Conservation (phyloP, 2,113 vertebrate genomes). For the Proteles cristata region DNA sequence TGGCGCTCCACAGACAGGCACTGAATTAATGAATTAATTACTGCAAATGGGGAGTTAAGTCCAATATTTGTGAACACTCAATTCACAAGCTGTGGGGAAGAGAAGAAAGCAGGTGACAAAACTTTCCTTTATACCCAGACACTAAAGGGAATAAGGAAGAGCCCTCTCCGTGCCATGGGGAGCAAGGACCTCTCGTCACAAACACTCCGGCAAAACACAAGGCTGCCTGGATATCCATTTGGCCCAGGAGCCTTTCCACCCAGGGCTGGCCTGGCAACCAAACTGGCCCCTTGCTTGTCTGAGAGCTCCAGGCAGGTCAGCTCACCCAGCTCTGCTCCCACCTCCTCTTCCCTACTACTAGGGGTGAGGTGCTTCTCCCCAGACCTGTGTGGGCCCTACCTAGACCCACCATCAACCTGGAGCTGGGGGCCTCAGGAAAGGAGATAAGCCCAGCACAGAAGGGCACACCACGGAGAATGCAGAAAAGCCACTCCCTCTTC, state of each 20-base stretch:
- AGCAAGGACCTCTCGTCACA: background rate
- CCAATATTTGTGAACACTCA: background rate
- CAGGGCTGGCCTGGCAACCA: background rate
- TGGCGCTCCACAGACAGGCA: background rate
- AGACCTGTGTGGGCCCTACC: background rate
- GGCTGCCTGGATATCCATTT: background rate
- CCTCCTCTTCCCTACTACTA: background rate
- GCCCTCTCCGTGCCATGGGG: background rate
- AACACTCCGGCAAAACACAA: background rate
- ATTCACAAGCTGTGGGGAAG: background rate
- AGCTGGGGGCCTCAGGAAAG: background rate
- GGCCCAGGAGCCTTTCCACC: background rate
- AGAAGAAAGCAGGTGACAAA: background rate
- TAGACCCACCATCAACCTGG: background rate
- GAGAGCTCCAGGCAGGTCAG: background rate
- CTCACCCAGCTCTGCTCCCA: background rate
- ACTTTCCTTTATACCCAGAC: background rate
- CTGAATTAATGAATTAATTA: background rate
- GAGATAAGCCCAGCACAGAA: background rate
- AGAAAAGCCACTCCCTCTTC: background rate
- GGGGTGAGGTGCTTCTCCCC: background rate
- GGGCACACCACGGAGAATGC: background rate
- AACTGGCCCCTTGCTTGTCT: fast-evolving
- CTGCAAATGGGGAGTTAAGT: background rate
- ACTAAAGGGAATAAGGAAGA: background rate